Evolutionary conservation across 1,140 invertebrate genomes (phyloP), one percentile per base, ranked within the genome.

Genomic region (Littorina saxatilis): DNA sequence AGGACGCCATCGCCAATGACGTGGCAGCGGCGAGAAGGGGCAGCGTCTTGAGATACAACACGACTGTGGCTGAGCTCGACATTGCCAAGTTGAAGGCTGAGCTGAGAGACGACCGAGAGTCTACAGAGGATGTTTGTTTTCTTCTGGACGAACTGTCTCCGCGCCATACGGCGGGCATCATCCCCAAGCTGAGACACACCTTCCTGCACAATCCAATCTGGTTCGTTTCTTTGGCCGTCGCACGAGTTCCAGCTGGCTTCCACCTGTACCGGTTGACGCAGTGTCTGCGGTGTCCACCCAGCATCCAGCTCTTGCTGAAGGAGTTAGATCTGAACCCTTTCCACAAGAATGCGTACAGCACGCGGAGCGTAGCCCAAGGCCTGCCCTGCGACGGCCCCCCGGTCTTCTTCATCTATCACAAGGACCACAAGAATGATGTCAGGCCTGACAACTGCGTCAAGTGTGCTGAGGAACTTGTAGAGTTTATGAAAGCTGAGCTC

Each of bases 301-400:
- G 35, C 37, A 39, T 73, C 35, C 70, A 73, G 70, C 37, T 73
- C 15, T 20, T 73, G 70, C 70, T 73, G 35, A 23, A 43, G 20
- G 37, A 73, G 37, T 27, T 73, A 39, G 70, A 73, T 47, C 43
- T 73, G 70, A 73, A 73, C 37, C 70, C 70, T 23, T 20, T 20
- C 4, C 70, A 73, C 23, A 37, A 5, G 13, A 1, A 43, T 4
- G 37, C n/a, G 0, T 73, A 73, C 70, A 73, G 35, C 29, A 73
- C 70, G 2, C 70, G 70, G 11, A 43, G 70, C 20, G 70, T 39
- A 17, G 13, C 70, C 9, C 70, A 39, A 23, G 70, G 70, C 7
- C 37, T 73, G 35, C 17, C 70, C 13, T 73, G 70, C 37, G 70
- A 73, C 37, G 70, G 70, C 4, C 70, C 70, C 0, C 35, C 70